A percentile compares a stretch with the other conserved stretches of the same genome.
Conservation (phyloP, 2,888 invertebrate species). For the Amorpha juglandis region DNA sequence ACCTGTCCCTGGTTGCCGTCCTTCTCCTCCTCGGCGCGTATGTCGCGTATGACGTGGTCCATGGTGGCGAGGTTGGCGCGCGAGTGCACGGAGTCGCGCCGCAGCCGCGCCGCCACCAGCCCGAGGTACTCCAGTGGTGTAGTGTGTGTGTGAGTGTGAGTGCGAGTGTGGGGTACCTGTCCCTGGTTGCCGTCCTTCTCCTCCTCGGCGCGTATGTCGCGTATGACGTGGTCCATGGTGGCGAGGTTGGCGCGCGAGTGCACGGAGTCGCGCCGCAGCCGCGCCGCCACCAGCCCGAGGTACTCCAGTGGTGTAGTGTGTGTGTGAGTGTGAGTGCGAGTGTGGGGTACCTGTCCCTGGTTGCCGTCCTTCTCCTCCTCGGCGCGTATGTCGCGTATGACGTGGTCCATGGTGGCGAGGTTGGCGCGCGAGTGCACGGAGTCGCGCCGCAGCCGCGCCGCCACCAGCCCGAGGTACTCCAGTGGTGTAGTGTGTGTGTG, state of each 20-base stretch:
- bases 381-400: conserved; percentile 93
- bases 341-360: conserved; percentile 75
- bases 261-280: conserved; percentile 97
- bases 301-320: too few species aligned
- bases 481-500: too few species aligned
- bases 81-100: too few species aligned
- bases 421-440: conserved; percentile 94
- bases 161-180: conserved; percentile 68
- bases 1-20: too few species aligned
- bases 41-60: too few species aligned
- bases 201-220: conserved; percentile 94
- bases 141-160: conserved; percentile 3
- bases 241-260: conserved; percentile 93
- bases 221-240: conserved; percentile 96
- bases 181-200: conserved; percentile 88
- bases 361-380: conserved; percentile 92
- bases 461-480: too few species aligned
- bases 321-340: conserved; percentile 2
- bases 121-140: too few species aligned
- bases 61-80: too few species aligned
- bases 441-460: conserved; percentile 97
- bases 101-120: too few species aligned
- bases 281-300: too few species aligned
- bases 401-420: conserved; percentile 95
- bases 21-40: too few species aligned